Base-by-base conservation (phyloP, 2,888 invertebrate species). In the Meiosimyza decipiens region DNA sequence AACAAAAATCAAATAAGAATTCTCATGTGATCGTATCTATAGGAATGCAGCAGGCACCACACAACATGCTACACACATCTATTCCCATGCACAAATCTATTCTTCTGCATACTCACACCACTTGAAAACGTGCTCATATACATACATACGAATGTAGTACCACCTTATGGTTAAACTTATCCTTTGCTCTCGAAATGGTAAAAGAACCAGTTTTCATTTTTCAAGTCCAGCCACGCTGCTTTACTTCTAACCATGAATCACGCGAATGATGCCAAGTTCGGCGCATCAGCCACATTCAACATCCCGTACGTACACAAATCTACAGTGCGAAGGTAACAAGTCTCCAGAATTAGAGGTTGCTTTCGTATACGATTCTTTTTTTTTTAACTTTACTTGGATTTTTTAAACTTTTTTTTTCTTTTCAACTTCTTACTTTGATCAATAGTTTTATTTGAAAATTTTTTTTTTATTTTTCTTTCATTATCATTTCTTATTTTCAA, bases 291-390 rank as follows among this genome's bases (percentile, higher is more conserved):
- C 28, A 22, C 57, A 22, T 57, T 16, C 28, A 22, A 18, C 11
- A 18, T 28, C 18, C 57, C 57, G 28, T 22, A 57, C 28, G 12
- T 18, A 22, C 57, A 22, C 18, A 28, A 22, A 28, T 13, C 57
- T 22, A 28, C 57, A 28, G 57, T 57, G 57, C 57, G 18, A 33
- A 22, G 15, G 47, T 47, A 49, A 54, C 54, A 51, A n/a, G 51
- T 72, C 63, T 49, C 18, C 22, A 71, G 73, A 71, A 71, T 73
- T 73, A 73, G 71, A 63, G 55, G 49, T 33, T 71, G 49, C 71
- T 62, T 63, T 64, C 18, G 67, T 63, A 57, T 62, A 12, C 60
- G 15, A 51, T 49, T 55, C 52, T 18, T 22, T 13, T 15, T 13
- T 16, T 52, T 18, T 13, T 47, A 54, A 55, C 28, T 49, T 12